These are phyloP conservation scores for Philonicus albiceps DNA, from an alignment of 2,888 invertebrate species.

Conservation along the genomic window DNA sequence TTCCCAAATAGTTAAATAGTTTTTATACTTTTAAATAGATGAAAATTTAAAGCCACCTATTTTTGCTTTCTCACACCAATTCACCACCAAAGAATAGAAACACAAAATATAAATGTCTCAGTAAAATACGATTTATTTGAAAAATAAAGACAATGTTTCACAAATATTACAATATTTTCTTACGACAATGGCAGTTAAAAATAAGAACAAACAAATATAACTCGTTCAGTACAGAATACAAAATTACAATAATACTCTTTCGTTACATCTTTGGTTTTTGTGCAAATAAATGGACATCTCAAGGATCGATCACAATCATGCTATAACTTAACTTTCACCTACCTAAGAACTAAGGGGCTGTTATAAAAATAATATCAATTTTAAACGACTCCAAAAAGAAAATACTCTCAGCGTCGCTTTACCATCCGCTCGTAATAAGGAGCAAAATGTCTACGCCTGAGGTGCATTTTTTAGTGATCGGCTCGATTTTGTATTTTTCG, in stretches of 20 bases:
- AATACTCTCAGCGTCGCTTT: not conserved
- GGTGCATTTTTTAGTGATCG: not conserved
- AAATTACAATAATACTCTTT: conserved; percentile 4
- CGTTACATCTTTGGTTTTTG: not conserved
- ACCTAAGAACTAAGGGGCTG: not conserved
- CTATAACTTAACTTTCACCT: not conserved
- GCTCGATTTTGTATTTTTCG: not conserved
- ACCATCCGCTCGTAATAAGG: not conserved
- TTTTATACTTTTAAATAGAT: too few relatives aligned
- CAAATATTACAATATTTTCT: not conserved
- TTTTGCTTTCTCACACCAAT: too few relatives aligned
- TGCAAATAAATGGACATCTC: conserved; percentile 27
- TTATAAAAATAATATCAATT: not conserved
- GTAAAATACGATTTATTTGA: conserved; percentile 18
- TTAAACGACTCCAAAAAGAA: conserved; percentile 9
- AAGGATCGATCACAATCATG: not conserved
- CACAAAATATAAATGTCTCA: not conserved
- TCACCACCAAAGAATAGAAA: not conserved
- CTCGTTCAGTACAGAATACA: not conserved
- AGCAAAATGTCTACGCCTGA: not conserved
- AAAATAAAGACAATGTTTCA: conserved; percentile 20
- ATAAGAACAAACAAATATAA: conserved; percentile 9
- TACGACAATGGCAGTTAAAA: conserved; percentile 24
- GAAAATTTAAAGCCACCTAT: too few relatives aligned
- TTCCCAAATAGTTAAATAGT: too few relatives aligned